Evolutionary conservation across 2,113 vertebrate species (phyloP), one percentile per base, ranked within the genome.

Genomic region (Syngnathus scovelli): DNA sequence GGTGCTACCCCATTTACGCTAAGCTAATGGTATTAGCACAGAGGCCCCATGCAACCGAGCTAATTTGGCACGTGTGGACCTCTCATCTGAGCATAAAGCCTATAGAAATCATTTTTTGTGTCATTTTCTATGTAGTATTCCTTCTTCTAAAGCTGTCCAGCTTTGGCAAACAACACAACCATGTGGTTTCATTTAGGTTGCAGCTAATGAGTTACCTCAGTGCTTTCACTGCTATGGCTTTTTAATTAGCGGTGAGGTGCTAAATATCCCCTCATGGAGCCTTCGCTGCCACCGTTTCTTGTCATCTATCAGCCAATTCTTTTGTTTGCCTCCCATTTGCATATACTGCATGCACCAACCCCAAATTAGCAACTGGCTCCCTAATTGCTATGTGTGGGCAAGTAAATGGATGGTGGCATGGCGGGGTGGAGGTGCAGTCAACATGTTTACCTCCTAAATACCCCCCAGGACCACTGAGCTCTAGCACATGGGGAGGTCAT

Each of bases 281-380:
- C 71, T 90, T 83, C 76, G 66, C 77, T 39, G 76, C 68, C 69
- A 72, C 74, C 73, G 74, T 81, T 76, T 72, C 78, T 73, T 83
- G 83, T 79, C 80, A 88, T 89, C 87, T 83, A 85, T 90, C 88
- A 91, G 79, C 80, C 84, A 59, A 87, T 90, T 78, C 81, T 81
- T 84, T 85, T 85, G 83, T 91, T 90, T 92, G 85, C 80, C 67
- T 83, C 82, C 83, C 87, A 91, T 92, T 92, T 91, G 85, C 90
- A 90, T 90, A 88, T 83, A 33, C 27, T 33, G 27, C 27, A 86
- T 77, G 88, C 84, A 63, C 78, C 76, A 52, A 74, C 76, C 82
- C 70, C 82, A 92, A 91, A 91, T 92, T 90, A 90, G 88, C 81
- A 18, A 72, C 71, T 70, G 78, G 75, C 85, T 86, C 85, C 71